phyloP scores from a whole-genome alignment of 1,140 invertebrate genomes.

The Amphibalanus amphitrite region DNA sequence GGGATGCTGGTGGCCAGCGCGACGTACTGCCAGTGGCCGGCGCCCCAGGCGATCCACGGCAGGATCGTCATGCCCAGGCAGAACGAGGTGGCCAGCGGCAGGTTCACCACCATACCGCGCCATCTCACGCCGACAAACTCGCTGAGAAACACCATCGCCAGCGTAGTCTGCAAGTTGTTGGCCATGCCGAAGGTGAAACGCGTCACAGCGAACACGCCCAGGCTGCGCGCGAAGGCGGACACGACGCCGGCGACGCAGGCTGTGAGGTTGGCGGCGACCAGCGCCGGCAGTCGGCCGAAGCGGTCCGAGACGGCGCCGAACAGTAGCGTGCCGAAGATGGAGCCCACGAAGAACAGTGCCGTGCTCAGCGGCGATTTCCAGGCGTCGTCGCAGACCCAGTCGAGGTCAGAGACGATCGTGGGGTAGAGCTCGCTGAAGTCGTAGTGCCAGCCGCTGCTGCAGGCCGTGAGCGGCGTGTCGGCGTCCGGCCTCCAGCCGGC shows the following conservation, averaged over 20 bases:
- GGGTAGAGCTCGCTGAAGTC: constrained; percentile 25
- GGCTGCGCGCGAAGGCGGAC: constrained; percentile 31
- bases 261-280: constrained; percentile 58
- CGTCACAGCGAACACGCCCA: constrained; percentile 11
- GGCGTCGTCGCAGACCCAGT: constrained; percentile 70
- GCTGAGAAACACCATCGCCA: not conserved
- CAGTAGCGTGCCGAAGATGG: constrained; percentile 63
- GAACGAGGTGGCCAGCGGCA: too few relatives aligned
- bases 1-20: too few relatives aligned
- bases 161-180: not conserved
- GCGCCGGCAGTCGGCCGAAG: constrained; percentile 59
- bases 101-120: not conserved
- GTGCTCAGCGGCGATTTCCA: constrained; percentile 51
- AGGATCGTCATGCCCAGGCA: not conserved
- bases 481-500: constrained; percentile 29
- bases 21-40: not conserved
- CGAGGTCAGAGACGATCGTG: constrained; percentile 32
- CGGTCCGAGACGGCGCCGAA: constrained; percentile 71
- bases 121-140: not conserved
- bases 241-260: constrained; percentile 54
- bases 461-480: constrained; percentile 38
- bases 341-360: constrained; percentile 65
- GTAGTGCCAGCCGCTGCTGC: constrained; percentile 25
- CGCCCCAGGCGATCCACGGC: constrained; percentile 6
- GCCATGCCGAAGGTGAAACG: constrained; percentile 17